Evolutionary conservation across 2,888 invertebrate genomes (phyloP).

Genomic region (Amphipoea lucens): DNA sequence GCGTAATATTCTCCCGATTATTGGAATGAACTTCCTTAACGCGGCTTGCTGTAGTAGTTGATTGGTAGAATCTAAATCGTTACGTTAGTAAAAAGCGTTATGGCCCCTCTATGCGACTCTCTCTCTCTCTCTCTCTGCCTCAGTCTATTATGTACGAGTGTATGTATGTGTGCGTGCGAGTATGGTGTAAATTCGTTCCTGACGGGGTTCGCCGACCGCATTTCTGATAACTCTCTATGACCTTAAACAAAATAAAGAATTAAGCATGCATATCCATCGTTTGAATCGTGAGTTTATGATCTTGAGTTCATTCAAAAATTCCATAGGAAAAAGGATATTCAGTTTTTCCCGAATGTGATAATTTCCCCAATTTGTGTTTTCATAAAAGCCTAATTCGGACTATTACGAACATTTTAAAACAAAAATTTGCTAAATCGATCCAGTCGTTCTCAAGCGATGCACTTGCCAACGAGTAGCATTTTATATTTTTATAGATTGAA

Average conservation of each 20-base stretch:
- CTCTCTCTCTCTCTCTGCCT: not conserved
- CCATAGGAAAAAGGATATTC: not conserved
- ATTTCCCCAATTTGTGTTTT: no score
- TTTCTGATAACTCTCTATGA: not conserved
- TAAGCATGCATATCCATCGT: not conserved
- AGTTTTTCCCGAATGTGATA: not conserved
- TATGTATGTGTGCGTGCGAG: not conserved
- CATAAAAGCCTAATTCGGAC: no score
- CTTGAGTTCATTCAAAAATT: not conserved
- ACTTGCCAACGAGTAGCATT: not conserved
- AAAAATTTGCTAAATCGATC: not conserved
- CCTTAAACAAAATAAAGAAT: not conserved
- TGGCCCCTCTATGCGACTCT: not conserved
- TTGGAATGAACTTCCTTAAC: not conserved
- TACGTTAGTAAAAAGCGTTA: not conserved
- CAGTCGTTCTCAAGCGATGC: not conserved
- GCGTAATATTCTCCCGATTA: not conserved
- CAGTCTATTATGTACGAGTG: not conserved
- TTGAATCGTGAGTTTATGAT: not conserved
- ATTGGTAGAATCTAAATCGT: not conserved
- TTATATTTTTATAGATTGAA: not conserved
- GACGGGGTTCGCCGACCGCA: not conserved
- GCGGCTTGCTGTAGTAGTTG: not conserved
- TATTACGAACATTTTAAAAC: no score
- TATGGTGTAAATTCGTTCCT: not conserved